Evolutionary conservation across 2,888 invertebrate species (phyloP).

Genomic region (Aquatica leii): DNA sequence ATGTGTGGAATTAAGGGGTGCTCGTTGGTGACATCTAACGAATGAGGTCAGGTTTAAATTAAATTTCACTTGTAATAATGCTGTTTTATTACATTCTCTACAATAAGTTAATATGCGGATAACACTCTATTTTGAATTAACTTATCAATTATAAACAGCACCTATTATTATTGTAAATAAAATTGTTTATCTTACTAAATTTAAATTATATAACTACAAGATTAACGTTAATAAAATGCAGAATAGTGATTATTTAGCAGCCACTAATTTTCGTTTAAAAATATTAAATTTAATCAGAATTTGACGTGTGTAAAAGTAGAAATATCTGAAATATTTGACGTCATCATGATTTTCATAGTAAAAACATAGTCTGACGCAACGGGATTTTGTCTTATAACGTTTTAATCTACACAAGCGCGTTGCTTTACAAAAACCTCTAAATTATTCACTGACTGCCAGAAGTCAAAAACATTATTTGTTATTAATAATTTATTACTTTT

Average conservation of each 20-base stretch:
- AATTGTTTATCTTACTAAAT: too few species aligned
- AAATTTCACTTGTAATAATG: constrained; percentile 32
- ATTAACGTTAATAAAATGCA: background rate
- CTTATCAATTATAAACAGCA: too few species aligned
- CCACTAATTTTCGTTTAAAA: background rate
- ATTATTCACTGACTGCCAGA: constrained; percentile 34
- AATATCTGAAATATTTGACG: constrained; percentile 26
- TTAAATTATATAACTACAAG: too few species aligned
- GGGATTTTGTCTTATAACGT: constrained; percentile 34
- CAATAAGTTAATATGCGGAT: background rate
- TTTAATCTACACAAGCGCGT: constrained; percentile 31
- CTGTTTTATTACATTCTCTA: constrained; percentile 15
- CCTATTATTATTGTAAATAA: too few species aligned
- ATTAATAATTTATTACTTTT: constrained; percentile 48
- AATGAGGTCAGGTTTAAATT: constrained; percentile 33
- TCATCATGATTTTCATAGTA: constrained; percentile 33
- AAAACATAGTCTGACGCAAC: constrained; percentile 28
- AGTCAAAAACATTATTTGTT: constrained; percentile 44
- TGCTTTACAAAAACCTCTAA: constrained; percentile 32
- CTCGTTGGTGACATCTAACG: constrained; percentile 33
- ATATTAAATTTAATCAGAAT: too few species aligned
- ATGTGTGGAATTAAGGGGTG: constrained; percentile 36
- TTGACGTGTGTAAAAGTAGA: background rate
- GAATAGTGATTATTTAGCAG: too few species aligned
- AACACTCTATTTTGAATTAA: too few species aligned